phyloP scores from a whole-genome alignment of 2,888 invertebrate genomes.

The Hirtodrosophila trivittata region DNA sequence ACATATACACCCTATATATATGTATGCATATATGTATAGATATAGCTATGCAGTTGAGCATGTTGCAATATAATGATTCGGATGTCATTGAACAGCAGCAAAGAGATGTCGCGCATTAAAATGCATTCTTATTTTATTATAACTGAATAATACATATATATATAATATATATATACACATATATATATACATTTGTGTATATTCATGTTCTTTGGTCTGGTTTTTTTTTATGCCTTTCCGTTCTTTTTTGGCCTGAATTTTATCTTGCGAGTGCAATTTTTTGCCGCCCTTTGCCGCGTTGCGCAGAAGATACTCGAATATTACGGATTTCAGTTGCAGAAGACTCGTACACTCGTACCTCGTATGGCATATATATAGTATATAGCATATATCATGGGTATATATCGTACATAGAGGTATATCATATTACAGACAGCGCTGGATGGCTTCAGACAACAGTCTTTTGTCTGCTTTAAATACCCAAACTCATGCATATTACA shows the following conservation, averaged over 20 bases:
- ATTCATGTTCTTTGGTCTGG: background rate
- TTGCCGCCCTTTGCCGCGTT: conserved; percentile 35
- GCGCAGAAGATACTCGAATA: conserved; percentile 41
- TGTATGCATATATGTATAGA: background rate
- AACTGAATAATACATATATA: conserved; percentile 10
- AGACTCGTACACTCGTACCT: background rate
- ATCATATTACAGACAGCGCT: conserved; percentile 58
- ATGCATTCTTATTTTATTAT: conserved; percentile 27
- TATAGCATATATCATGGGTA: conserved; percentile 29
- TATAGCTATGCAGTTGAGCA: conserved; percentile 10
- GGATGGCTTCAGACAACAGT: conserved; percentile 35
- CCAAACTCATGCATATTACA: conserved; percentile 3
- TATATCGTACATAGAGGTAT: conserved; percentile 16
- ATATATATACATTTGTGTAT: too few species aligned
- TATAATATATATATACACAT: conserved; percentile 3
- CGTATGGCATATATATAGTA: conserved; percentile 1
- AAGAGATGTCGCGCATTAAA: conserved; percentile 38
- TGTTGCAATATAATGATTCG: conserved; percentile 51
- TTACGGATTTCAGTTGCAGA: conserved; percentile 38
- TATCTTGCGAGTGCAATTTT: conserved; percentile 72
- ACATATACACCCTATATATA: conserved; percentile 1
- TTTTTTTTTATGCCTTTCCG: conserved; percentile 36
- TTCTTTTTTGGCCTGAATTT: conserved; percentile 70
- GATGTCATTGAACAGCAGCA: conserved; percentile 56
- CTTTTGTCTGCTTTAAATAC: conserved; percentile 2